Percentiles rank a stretch among this genome's conserved stretches.
Evolutionary conservation across 1,140 invertebrate genomes (phyloP).

Genomic region (Eciton burchellii): DNA sequence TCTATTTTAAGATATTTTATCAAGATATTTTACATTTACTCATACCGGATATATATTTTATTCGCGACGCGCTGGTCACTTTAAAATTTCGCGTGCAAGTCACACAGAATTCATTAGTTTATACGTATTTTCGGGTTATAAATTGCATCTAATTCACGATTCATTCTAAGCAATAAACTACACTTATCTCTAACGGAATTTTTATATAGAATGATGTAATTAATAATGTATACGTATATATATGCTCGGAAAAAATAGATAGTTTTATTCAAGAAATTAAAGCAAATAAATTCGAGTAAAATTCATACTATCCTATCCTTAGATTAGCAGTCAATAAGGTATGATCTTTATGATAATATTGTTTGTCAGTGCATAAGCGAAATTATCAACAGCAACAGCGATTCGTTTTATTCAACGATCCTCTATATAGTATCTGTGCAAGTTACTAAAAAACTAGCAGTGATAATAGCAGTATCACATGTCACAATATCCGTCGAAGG

Average conservation of each 20-base stretch:
- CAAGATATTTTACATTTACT: no score
- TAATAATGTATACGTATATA: no score
- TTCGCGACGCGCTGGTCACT: no score
- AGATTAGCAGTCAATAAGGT: neutral
- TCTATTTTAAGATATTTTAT: no score
- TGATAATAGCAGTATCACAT: constrained; percentile 37
- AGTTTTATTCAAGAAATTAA: neutral
- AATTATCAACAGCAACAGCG: constrained; percentile 3
- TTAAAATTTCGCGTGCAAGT: no score
- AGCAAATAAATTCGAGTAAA: neutral
- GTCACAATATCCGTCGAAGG: neutral
- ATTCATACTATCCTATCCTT: neutral
- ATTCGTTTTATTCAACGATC: constrained; percentile 20
- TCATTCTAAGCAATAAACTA: no score
- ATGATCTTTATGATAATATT: constrained; percentile 9
- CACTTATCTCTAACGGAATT: no score
- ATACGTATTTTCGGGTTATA: no score
- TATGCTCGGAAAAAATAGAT: neutral
- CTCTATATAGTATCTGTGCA: neutral
- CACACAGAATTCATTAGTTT: no score
- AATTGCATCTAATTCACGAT: no score
- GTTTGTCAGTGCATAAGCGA: constrained; percentile 8
- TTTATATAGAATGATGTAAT: no score
- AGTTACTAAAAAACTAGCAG: neutral
- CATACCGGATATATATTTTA: no score